Percentiles rank a stretch among this genome's conserved stretches.
Conservation (phyloP, 1,140 invertebrate species). For the Drosophila erecta region DNA sequence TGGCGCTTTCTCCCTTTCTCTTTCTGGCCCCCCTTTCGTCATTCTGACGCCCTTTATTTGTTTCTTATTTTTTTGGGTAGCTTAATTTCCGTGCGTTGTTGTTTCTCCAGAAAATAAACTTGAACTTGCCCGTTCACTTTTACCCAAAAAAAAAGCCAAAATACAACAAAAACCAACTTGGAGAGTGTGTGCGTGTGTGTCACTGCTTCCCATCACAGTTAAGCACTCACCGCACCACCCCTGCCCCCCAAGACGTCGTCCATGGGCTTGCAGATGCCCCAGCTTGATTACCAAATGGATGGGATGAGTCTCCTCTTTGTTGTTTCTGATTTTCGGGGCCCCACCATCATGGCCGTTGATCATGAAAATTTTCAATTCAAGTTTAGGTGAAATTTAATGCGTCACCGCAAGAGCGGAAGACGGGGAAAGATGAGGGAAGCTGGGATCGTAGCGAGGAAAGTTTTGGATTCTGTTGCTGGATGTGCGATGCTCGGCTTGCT, state of each 20-base stretch:
- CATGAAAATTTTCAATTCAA: constrained; percentile 83
- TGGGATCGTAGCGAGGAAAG: constrained; percentile 4
- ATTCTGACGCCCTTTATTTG: constrained; percentile 70
- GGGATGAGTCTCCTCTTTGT: constrained; percentile 34
- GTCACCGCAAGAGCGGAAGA: constrained; percentile 29
- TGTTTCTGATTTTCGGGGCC: constrained; percentile 31
- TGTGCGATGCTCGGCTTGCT: not conserved
- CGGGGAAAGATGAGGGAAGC: not conserved
- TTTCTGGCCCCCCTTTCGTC: constrained; percentile 28
- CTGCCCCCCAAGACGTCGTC: not conserved
- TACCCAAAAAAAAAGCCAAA: constrained; percentile 47
- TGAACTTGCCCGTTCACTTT: constrained; percentile 84
- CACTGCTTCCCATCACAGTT: constrained; percentile 49
- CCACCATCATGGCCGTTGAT: constrained; percentile 71
- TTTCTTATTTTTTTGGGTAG: constrained; percentile 52
- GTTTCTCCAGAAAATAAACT: constrained; percentile 77
- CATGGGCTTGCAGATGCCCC: constrained; percentile 29
- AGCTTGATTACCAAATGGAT: constrained; percentile 42
- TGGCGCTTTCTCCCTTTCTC: constrained; percentile 19
- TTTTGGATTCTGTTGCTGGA: constrained; percentile 1
- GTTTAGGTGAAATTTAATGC: constrained; percentile 82
- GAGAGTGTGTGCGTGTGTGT: constrained; percentile 13
- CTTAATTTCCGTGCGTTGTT: constrained; percentile 69
- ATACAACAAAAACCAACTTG: not conserved
- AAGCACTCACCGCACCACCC: constrained; percentile 29